Base-by-base conservation (phyloP, 2,888 invertebrate species). In the Protonemura montana region DNA sequence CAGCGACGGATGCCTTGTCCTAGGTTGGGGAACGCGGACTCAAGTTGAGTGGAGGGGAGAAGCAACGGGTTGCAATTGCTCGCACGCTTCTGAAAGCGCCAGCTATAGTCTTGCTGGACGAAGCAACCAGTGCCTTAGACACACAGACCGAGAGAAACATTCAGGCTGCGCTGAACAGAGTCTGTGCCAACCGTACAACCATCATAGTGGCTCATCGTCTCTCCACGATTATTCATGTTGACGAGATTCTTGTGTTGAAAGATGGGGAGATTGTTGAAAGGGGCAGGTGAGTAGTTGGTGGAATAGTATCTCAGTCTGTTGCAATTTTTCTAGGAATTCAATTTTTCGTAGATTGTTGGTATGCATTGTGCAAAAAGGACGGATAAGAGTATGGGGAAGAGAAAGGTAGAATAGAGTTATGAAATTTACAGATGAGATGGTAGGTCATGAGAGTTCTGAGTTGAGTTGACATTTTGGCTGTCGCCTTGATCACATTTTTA, bases 31-130 rank as follows among this genome's bases (percentile, higher is more conserved):
- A 99, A 92, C 93, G 99, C 90, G 99, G 99, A 5, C 92, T 99
- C 87, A 95, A 98, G 88, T 92, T 99, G 87, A 98, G 98, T 90
- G 99, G 99, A 0, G 99, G 99, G 0, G 99, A 99, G 91, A 99
- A 99, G 90, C 99, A 99, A 91, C 93, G 99, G 88, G 97, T 99
- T 87, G 99, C 99, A 0, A 99, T 99, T 88, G 99, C 99, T 0
- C 93, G 99, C 88, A 99, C 99, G 0, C 93, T 99, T 29, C 93
- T 99, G 29, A 99, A 99, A 91, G 94, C 97, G 1, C 99, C 99
- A 0, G 94, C 95, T 76, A 95, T 99, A 87, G 97, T 99, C 13
- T 92, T 99, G 2, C 92, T 99, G 10, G 99, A 99, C 91, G 99
- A 99, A 92, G 99, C 98, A 0, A 98, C 98, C 0, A 98, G 98